Evolutionary conservation across 2,888 invertebrate species (phyloP).

Genomic region (Cryptocheilus praepositus): DNA sequence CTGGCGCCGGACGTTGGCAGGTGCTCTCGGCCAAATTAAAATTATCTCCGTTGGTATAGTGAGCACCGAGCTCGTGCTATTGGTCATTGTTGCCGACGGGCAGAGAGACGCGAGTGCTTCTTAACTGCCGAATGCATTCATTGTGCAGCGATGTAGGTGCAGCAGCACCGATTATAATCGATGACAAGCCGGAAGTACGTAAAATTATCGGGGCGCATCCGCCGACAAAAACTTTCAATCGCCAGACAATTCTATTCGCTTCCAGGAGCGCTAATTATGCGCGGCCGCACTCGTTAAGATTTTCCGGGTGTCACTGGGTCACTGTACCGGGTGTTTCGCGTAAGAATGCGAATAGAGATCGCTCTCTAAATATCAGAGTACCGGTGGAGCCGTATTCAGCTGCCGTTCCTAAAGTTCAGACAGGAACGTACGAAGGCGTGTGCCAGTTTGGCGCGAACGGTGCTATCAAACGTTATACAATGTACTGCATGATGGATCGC

Average conservation of each 20-base stretch:
- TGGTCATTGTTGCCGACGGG: constrained; percentile 1
- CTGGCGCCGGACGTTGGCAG: too few relatives aligned
- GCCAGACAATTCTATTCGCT: constrained; percentile 8
- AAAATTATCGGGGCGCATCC: constrained; percentile 25
- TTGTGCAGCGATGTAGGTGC: too few relatives aligned
- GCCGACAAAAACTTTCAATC: constrained; percentile 18
- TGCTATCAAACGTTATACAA: too few relatives aligned
- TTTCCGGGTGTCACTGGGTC: constrained; percentile 49
- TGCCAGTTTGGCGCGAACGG: too few relatives aligned
- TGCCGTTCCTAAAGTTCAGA: constrained; percentile 28
- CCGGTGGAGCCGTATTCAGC: constrained; percentile 14
- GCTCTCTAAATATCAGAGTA: constrained; percentile 50
- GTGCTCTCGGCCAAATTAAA: not conserved
- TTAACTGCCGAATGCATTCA: not conserved
- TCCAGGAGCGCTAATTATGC: constrained; percentile 19
- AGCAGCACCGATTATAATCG: constrained; percentile 13
- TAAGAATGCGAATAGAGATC: constrained; percentile 47
- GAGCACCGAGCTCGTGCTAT: not conserved
- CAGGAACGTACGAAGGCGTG: constrained; percentile 26
- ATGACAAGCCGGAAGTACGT: constrained; percentile 5
- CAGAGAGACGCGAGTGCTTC: constrained; percentile 4
- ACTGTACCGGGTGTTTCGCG: constrained; percentile 38
- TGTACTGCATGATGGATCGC: too few relatives aligned
- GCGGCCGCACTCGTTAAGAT: constrained; percentile 28
- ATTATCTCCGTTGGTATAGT: not conserved